Base-by-base conservation (phyloP, 2,888 invertebrate genomes). In the Mythimna ferrago region DNA sequence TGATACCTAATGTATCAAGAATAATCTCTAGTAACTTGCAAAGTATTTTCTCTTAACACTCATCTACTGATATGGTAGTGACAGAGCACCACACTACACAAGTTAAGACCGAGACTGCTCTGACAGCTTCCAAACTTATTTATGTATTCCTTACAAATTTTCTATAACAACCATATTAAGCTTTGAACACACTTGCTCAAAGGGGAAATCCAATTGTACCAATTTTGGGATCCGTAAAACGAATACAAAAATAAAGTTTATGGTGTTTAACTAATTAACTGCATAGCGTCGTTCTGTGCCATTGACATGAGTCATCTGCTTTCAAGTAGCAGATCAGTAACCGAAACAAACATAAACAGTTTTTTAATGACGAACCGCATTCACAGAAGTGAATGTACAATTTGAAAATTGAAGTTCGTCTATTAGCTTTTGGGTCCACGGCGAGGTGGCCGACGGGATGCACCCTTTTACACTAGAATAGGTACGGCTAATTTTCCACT, bases 401-500 rank as follows among this genome's bases (percentile, higher is more conserved):
- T 41, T 21, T 63, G 11, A 56, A 81, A 70, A 65, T 63, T 48
- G n/a, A 56, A 19, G 54, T 76, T 73, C 11, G 14, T 44, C 16
- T 32, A 66, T 76, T 76, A 63, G 21, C 64, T 77, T 64, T 81
- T 60, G 38, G 66, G 53, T 62, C 41, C 54, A 26, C 54, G 10
- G 41, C 26, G 65, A 51, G 62, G 51, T 72, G 19, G n/a, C 19
- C 64, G 67, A 58, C 51, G 78, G 67, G 80, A 82, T 78, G 68
- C 73, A 73, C 78, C 68, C 48, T 82, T 79, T 80, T 68, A 72
- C 80, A 69, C 82, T 78, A 78, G 82, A 80, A 82, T 80, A 73
- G 78, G 48, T 78, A 62, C 73, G 68, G 58, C 78, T 73, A 80
- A 82, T 80, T 82, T 82, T 80, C 80, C 80, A 82, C 78, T 80